Conservation (phyloP, 2,113 vertebrate genomes). For the Ctenomys sociabilis region DNA sequence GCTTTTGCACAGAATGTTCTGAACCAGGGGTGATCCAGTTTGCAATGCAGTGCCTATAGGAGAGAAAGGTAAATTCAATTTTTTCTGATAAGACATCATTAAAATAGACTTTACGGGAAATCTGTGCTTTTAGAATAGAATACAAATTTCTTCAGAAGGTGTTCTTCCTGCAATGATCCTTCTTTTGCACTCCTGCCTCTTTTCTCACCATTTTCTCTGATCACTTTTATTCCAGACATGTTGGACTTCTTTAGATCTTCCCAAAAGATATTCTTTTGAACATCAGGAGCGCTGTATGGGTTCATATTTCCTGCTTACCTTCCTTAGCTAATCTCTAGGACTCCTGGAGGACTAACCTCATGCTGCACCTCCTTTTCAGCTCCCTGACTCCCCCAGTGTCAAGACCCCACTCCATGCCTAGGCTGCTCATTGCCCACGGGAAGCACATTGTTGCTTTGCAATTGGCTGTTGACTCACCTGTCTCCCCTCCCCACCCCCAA, state of each 20-base stretch:
- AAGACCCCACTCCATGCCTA: neutral
- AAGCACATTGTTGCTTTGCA: neutral
- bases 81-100: conserved; percentile 26
- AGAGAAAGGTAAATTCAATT: conserved; percentile 18
- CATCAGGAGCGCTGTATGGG: neutral
- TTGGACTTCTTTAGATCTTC: conserved; percentile 21
- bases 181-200: neutral
- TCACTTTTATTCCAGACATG: neutral
- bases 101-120: neutral
- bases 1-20: conserved; percentile 10
- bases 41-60: neutral
- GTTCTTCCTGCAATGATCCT: neutral
- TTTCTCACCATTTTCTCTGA: conserved; percentile 23
- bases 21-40: neutral
- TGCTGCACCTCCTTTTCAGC: neutral
- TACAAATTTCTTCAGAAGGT: neutral
- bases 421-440: neutral
- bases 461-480: neutral
- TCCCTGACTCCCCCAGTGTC: neutral
- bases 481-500: neutral
- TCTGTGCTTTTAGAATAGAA: neutral
- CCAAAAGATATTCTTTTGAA: neutral
- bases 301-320: neutral
- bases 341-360: neutral
- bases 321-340: neutral